Evolutionary conservation across 2,797 vertebrate genomes (phyloP).

Genomic region (Pteropus rufus): DNA sequence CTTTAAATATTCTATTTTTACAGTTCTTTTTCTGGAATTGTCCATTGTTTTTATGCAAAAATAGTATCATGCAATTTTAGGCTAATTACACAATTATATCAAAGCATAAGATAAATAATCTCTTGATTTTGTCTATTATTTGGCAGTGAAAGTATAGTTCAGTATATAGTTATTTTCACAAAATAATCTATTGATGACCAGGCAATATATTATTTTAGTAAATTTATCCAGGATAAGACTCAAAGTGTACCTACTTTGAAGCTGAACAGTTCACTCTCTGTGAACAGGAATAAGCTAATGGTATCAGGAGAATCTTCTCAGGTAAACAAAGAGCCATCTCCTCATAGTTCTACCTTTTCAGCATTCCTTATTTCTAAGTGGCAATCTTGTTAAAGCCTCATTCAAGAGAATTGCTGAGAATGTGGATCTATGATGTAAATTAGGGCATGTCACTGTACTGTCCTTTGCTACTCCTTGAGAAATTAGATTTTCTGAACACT

Average conservation of each 20-base stretch:
- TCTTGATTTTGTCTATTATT: slow-evolving; percentile 38
- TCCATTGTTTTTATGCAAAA: not conserved
- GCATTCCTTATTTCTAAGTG: not conserved
- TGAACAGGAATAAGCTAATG: not conserved
- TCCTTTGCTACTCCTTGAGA: not conserved
- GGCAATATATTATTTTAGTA: not conserved
- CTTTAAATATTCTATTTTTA: slow-evolving; percentile 41
- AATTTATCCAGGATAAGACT: not conserved
- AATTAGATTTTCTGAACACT: not conserved
- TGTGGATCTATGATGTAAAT: not conserved
- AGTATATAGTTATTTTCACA: not conserved
- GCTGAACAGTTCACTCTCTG: not conserved
- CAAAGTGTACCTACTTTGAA: not conserved
- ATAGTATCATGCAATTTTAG: slow-evolving; percentile 31
- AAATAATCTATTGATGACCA: not conserved
- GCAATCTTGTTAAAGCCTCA: not conserved
- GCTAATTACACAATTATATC: slow-evolving; percentile 47
- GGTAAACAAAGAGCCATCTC: not conserved
- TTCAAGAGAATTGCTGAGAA: not conserved
- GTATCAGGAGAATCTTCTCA: not conserved
- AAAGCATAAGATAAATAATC: slow-evolving; percentile 42
- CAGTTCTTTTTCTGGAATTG: not conserved
- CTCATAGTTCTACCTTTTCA: not conserved
- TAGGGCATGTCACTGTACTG: not conserved
- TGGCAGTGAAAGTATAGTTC: slow-evolving; percentile 6